Conservation (phyloP, 2,113 vertebrate species). For the Gadus macrocephalus region DNA sequence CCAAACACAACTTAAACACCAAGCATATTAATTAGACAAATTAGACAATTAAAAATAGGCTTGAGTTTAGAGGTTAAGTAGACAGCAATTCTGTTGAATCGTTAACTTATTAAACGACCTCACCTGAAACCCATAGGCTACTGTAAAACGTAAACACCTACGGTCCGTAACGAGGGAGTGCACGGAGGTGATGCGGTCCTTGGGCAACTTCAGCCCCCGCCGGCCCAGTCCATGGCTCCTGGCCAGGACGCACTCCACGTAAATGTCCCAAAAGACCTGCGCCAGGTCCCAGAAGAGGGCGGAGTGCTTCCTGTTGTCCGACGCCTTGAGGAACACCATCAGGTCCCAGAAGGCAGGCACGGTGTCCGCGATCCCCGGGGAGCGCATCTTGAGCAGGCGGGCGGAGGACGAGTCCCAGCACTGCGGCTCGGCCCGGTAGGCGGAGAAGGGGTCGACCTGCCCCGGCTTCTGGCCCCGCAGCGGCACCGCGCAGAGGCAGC, state of each 20-base stretch:
- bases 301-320: constrained; percentile 84
- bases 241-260: constrained; percentile 89
- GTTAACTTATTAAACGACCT: no score
- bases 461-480: constrained; percentile 65
- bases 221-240: constrained; percentile 89
- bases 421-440: neutral
- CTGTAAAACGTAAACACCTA: no score
- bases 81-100: no score
- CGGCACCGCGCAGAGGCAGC: constrained; percentile 62
- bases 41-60: no score
- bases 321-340: constrained; percentile 33
- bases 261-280: constrained; percentile 93
- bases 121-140: no score
- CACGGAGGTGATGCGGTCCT: constrained; percentile 52
- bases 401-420: neutral
- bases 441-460: constrained; percentile 76
- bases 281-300: constrained; percentile 93
- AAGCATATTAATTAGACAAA: no score
- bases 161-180: constrained; percentile 22
- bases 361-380: constrained; percentile 83
- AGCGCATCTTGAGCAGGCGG: neutral
- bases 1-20: no score
- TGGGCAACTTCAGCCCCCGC: constrained; percentile 65
- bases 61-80: no score
- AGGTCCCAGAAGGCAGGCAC: constrained; percentile 85